Evolutionary conservation across 1,140 invertebrate genomes (phyloP).

Genomic region (Melipona quadrifasciata): DNA sequence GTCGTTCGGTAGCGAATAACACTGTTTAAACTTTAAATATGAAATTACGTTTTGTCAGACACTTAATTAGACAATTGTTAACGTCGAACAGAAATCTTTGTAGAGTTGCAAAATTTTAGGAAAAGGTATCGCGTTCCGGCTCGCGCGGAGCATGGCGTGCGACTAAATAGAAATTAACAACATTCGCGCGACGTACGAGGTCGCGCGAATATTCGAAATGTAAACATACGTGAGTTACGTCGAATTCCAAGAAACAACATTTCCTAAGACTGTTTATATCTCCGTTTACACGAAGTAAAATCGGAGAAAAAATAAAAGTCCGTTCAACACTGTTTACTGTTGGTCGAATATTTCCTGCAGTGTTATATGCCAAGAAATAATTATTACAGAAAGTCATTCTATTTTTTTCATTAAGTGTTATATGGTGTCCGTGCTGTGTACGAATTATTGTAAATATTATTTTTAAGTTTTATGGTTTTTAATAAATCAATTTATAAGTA

Average conservation of each 20-base stretch:
- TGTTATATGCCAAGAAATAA: not conserved
- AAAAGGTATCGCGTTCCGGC: not conserved
- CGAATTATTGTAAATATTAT: not conserved
- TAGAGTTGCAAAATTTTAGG: not conserved
- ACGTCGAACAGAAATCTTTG: not conserved
- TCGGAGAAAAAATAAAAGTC: not conserved
- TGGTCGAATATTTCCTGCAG: not conserved
- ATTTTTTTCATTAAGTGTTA: too few species aligned
- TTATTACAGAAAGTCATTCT: not conserved
- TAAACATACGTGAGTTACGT: not conserved
- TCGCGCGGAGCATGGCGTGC: not conserved
- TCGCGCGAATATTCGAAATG: not conserved
- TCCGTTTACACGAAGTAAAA: not conserved
- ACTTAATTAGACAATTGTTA: not conserved
- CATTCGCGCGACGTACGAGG: not conserved
- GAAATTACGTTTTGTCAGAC: not conserved
- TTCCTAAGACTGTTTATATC: not conserved
- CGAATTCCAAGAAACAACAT: not conserved
- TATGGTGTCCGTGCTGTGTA: not conserved
- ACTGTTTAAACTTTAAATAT: not conserved
- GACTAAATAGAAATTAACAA: not conserved
- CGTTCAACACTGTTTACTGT: too few species aligned
- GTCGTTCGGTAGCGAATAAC: not conserved
- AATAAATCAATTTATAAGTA: not conserved
- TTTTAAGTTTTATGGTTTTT: not conserved